These are phyloP conservation scores for Oostethus manadensis DNA, from an alignment of 2,113 vertebrate genomes.

Conservation along the genomic window DNA sequence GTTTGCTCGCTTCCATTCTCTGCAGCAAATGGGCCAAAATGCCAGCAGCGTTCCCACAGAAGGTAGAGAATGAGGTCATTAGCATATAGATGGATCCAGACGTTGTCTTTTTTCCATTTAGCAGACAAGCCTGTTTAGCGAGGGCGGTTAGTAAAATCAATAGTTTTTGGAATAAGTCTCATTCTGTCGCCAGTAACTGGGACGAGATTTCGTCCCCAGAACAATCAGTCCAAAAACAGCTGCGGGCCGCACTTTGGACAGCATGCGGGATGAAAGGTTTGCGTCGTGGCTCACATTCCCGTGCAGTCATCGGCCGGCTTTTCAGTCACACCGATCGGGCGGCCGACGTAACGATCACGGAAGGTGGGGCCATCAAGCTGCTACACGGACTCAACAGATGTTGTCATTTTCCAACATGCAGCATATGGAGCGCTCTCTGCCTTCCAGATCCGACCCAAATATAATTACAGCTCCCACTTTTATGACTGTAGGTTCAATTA, in stretches of 20 bases:
- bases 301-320: no score
- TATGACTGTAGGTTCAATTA: slow-evolving; percentile 25
- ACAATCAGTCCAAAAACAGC: no score
- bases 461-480: slow-evolving; percentile 29
- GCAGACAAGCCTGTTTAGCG: slow-evolving; percentile 50
- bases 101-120: slow-evolving; percentile 70
- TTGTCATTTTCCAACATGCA: slow-evolving; percentile 59
- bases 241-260: no score
- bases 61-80: slow-evolving; percentile 63
- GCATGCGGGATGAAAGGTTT: no score
- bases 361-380: slow-evolving; percentile 26
- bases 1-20: slow-evolving; percentile 53
- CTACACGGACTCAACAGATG: slow-evolving; percentile 70
- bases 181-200: slow-evolving; percentile 53
- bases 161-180: slow-evolving; percentile 67
- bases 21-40: slow-evolving; percentile 55
- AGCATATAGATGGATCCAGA: slow-evolving; percentile 76
- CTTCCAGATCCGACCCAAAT: slow-evolving; percentile 17
- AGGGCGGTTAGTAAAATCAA: slow-evolving; percentile 67
- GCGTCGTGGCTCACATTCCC: no score
- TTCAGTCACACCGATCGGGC: no score
- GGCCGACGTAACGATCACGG: no score
- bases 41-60: slow-evolving; percentile 44
- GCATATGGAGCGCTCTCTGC: slow-evolving; percentile 43
- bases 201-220: slow-evolving; percentile 15